phyloP scores from a whole-genome alignment of 2,797 vertebrate genomes.

The Simalia tracyae region DNA sequence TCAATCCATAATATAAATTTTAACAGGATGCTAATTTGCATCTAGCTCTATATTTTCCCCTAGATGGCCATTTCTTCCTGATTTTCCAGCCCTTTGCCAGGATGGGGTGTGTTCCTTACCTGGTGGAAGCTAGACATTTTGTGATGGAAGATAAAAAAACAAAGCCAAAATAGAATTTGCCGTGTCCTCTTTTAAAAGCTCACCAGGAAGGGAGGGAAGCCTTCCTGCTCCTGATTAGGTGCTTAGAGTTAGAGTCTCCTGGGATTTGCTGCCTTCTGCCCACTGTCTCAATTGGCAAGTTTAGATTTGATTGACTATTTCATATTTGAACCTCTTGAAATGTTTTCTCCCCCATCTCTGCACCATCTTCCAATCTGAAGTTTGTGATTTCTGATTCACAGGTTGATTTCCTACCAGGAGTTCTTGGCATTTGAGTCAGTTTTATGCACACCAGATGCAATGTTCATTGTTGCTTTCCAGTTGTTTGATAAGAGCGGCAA shows the following conservation, averaged over 20 bases:
- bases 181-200: background rate
- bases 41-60: background rate
- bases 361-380: background rate
- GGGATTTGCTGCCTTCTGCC: background rate
- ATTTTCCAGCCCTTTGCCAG: background rate
- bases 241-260: background rate
- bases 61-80: background rate
- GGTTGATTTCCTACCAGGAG: slow-evolving; percentile 98
- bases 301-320: background rate
- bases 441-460: slow-evolving; percentile 93
- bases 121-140: background rate
- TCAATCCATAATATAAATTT: background rate
- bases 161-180: background rate
- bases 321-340: background rate
- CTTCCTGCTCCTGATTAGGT: background rate
- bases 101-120: background rate
- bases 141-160: background rate
- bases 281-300: background rate
- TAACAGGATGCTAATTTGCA: background rate
- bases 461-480: slow-evolving; percentile 98
- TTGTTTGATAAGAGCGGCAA: slow-evolving; percentile 97
- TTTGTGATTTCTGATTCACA: slow-evolving; percentile 67
- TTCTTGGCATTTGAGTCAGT: slow-evolving; percentile 98
- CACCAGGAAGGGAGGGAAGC: background rate
- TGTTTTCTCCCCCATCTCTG: background rate